Percentiles rank a stretch among this genome's conserved stretches.
Evolutionary conservation across 2,888 invertebrate genomes (phyloP).

Genomic region (Urechis unicinctus): DNA sequence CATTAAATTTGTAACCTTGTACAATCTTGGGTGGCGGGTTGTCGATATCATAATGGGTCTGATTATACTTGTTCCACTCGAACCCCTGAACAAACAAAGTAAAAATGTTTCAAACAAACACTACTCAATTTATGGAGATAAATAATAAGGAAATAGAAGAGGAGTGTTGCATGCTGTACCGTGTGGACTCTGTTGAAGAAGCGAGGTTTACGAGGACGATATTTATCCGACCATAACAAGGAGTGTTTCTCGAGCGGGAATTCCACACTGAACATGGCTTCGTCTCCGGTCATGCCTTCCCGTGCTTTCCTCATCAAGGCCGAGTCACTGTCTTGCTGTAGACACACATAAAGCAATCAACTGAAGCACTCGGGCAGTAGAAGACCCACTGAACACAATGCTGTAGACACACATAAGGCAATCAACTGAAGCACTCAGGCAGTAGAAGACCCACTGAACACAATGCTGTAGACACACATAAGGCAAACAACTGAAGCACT

Average conservation of each 20-base stretch:
- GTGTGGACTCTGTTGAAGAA: conserved; percentile 81
- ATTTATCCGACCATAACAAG: conserved; percentile 96
- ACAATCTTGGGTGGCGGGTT: conserved; percentile 99
- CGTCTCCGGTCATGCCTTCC: conserved; percentile 68
- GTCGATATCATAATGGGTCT: conserved; percentile 99
- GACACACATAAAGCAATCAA: too few relatives aligned
- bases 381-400: too few relatives aligned
- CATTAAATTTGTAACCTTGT: conserved; percentile 98
- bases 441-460: too few relatives aligned
- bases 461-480: too few relatives aligned
- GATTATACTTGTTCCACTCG: conserved; percentile 99
- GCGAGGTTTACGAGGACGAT: conserved; percentile 90
- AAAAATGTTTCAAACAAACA: neutral
- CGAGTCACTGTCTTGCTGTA: conserved; percentile 57
- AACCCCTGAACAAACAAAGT: conserved; percentile 62
- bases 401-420: too few relatives aligned
- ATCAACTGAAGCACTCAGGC: too few relatives aligned
- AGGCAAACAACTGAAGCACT: too few relatives aligned
- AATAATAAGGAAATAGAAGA: neutral
- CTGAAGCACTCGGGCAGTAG: too few relatives aligned
- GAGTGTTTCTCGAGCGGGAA: conserved; percentile 75
- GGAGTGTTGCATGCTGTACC: conserved; percentile 25
- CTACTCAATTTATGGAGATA: too few relatives aligned
- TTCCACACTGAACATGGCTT: conserved; percentile 86
- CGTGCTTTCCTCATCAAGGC: conserved; percentile 74